phyloP scores from a whole-genome alignment of 1,140 invertebrate genomes.

The Drosophila lacertosa region DNA sequence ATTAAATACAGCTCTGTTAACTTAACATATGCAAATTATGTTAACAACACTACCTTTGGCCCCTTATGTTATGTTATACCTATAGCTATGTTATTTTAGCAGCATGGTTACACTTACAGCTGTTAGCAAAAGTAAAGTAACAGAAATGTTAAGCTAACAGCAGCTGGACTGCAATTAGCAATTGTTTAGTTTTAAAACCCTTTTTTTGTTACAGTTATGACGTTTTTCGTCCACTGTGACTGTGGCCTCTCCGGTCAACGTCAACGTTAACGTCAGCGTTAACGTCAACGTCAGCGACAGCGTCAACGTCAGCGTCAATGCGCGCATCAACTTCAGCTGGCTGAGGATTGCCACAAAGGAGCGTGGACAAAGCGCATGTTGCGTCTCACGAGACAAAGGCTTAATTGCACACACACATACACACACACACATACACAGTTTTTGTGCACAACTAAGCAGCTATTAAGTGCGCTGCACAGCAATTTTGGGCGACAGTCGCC shows the following conservation, averaged over 20 bases:
- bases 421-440: slow-evolving; percentile 12
- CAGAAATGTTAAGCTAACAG: too few relatives aligned
- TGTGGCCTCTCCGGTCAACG: slow-evolving; percentile 50
- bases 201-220: too few relatives aligned
- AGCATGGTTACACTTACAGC: too few relatives aligned
- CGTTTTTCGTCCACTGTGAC: slow-evolving; percentile 24
- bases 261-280: slow-evolving; percentile 28
- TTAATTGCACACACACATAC: slow-evolving; percentile 61
- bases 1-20: too few relatives aligned
- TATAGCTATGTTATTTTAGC: too few relatives aligned
- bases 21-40: background rate
- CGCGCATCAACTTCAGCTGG: slow-evolving; percentile 39
- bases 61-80: too few relatives aligned
- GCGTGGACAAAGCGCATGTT: slow-evolving; percentile 37
- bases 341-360: slow-evolving; percentile 27
- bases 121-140: too few relatives aligned
- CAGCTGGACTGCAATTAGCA: too few relatives aligned
- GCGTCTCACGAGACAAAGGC: slow-evolving; percentile 55
- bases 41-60: too few relatives aligned
- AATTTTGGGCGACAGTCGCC: slow-evolving; percentile 72
- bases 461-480: slow-evolving; percentile 65
- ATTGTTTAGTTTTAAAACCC: too few relatives aligned
- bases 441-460: slow-evolving; percentile 57
- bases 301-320: slow-evolving; percentile 45
- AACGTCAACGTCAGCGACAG: slow-evolving; percentile 28